Evolutionary conservation across 2,113 vertebrate genomes (phyloP).

Genomic region (Upupa epops): DNA sequence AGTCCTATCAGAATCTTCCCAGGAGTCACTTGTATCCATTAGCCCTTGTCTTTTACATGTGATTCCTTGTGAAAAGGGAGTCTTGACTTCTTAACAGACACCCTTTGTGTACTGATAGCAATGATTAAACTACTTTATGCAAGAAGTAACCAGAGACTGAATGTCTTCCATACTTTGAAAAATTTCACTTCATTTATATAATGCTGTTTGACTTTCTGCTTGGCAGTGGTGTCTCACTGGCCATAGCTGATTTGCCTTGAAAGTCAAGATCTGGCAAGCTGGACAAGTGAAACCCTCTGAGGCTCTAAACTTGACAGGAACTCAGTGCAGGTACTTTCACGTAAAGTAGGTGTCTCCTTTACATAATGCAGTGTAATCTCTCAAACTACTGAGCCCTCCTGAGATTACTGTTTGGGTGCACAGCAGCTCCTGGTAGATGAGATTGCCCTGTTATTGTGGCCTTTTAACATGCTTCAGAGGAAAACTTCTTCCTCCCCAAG

Average conservation of each 20-base stretch:
- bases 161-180: not conserved
- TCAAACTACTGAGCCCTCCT: not conserved
- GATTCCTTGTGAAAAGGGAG: too few relatives aligned
- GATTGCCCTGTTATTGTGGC: not conserved
- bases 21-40: too few relatives aligned
- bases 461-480: not conserved
- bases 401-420: not conserved
- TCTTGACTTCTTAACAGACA: too few relatives aligned
- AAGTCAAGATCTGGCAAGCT: constrained; percentile 39
- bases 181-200: not conserved
- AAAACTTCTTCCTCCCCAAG: not conserved
- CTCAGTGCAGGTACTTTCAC: not conserved
- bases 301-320: not conserved
- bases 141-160: constrained; percentile 26
- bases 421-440: not conserved
- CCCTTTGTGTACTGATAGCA: not conserved
- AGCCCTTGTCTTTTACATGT: too few relatives aligned
- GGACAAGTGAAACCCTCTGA: not conserved
- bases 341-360: not conserved
- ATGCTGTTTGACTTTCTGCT: constrained; percentile 24
- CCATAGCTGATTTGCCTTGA: constrained; percentile 22
- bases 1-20: too few relatives aligned
- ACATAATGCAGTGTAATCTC: not conserved
- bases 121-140: constrained; percentile 47
- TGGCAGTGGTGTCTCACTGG: not conserved